Conservation (phyloP, 2,888 invertebrate genomes). For the Camptogramma bilineatum region DNA sequence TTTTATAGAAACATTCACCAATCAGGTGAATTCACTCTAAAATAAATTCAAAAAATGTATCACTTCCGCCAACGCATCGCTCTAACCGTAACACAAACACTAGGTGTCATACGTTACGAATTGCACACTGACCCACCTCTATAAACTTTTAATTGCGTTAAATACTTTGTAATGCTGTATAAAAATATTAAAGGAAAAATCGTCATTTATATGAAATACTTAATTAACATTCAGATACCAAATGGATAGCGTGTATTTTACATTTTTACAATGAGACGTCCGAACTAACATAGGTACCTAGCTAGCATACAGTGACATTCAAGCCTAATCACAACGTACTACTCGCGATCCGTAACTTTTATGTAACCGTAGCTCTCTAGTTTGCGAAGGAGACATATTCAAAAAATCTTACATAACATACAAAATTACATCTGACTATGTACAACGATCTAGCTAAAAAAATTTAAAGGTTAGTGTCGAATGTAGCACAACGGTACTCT, state of each 20-base stretch:
- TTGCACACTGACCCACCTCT: conserved; percentile 84
- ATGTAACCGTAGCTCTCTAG: conserved; percentile 77
- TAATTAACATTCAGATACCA: conserved; percentile 80
- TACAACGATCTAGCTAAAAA: conserved; percentile 79
- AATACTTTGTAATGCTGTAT: conserved; percentile 83
- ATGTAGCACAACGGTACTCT: conserved; percentile 68
- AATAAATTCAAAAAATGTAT: background rate
- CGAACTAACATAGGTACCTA: conserved; percentile 70
- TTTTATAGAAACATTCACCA: background rate
- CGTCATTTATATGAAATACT: conserved; percentile 77
- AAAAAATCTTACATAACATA: conserved; percentile 81
- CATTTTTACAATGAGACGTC: conserved; percentile 83
- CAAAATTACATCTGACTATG: conserved; percentile 82
- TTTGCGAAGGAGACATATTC: conserved; percentile 81
- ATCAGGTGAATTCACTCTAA: background rate
- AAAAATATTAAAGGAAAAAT: conserved; percentile 85
- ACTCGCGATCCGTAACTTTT: conserved; percentile 79
- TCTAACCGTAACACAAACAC: conserved; percentile 60
- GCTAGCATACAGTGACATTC: conserved; percentile 80
- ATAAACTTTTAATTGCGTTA: conserved; percentile 85
- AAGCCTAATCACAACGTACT: conserved; percentile 83
- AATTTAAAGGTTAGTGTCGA: conserved; percentile 65
- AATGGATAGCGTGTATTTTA: conserved; percentile 82
- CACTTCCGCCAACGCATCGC: background rate
- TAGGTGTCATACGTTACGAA: conserved; percentile 67